Base-by-base conservation (phyloP, 2,797 vertebrate genomes). In the Sebastes minor region DNA sequence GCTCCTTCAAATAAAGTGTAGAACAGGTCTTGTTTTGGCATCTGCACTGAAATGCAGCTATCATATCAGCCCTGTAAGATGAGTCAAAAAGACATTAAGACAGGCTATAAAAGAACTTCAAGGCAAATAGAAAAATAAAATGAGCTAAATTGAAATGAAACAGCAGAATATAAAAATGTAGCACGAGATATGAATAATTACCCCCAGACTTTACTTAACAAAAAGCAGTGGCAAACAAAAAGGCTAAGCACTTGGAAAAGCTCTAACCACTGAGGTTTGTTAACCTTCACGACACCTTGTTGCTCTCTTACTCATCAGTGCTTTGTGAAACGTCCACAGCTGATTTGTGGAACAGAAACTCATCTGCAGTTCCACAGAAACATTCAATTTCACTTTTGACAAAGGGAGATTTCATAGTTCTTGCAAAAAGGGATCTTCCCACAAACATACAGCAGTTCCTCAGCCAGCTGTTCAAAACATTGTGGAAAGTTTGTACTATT, bases 341-440 rank as follows among this genome's bases (percentile, higher is more conserved):
- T 76, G 55, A 55, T 74, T 76, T 67, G 14, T 35, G 62, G 25
- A 82, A 76, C 68, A 78, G 85, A 80, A 85, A 81, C 57, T 81
- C 18, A 3, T 16, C n/a, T 66, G 7, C 32, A 12, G 5, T 71
- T 80, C 28, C 65, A 81, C 38, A 66, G 66, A 84, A 85, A 77
- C 8, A 18, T 46, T 1, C 7, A 9, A 8, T 72, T 42, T 55
- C 52, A 59, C 16, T 55, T 61, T 53, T 61, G n/a, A 55, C 22
- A 46, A 53, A 71, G 77, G 60, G 61, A 72, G n/a, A 38, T 74
- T 80, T 82, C 2, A 46, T 22, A 22, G 5, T 66, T 71, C 38
- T 12, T 6, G 5, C 25, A 11, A 30, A 59, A 53, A n/a, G 49
- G 78, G 66, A 49, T 67, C 6, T 28, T 52, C 23, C 25, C 5